phyloP scores from a whole-genome alignment of 2,888 invertebrate genomes.

The Apodemia hepburni region DNA sequence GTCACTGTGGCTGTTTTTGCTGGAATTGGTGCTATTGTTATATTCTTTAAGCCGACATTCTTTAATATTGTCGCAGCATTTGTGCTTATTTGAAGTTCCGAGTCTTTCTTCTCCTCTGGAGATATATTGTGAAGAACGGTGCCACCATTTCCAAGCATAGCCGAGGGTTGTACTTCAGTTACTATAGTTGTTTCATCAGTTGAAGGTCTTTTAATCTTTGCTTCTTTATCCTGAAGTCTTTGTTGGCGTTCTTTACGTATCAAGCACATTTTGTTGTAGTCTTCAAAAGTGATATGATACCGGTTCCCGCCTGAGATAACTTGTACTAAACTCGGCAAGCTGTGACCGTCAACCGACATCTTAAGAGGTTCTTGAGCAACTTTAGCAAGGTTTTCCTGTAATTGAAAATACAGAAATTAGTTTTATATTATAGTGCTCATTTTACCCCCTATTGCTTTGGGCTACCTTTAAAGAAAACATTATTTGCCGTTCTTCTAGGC shows the following conservation, averaged over 20 bases:
- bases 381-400: conserved; percentile 62
- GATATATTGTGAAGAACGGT: conserved; percentile 51
- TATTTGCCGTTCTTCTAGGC: too few relatives aligned
- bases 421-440: too few relatives aligned
- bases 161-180: conserved; percentile 61
- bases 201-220: conserved; percentile 34
- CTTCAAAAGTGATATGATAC: conserved; percentile 88
- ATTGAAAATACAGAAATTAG: neutral
- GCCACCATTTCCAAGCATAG: conserved; percentile 64
- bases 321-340: conserved; percentile 84
- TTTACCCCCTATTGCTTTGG: too few relatives aligned
- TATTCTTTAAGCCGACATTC: conserved; percentile 71
- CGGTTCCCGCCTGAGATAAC: conserved; percentile 89
- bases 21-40: conserved; percentile 70
- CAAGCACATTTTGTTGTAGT: conserved; percentile 90
- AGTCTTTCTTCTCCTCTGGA: conserved; percentile 45
- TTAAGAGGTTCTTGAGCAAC: conserved; percentile 72
- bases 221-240: conserved; percentile 72
- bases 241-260: conserved; percentile 84
- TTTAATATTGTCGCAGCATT: conserved; percentile 69
- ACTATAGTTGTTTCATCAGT: conserved; percentile 48
- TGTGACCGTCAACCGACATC: conserved; percentile 79
- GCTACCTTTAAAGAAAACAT: too few relatives aligned
- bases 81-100: conserved; percentile 49
- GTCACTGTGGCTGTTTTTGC: conserved; percentile 64